Conservation (phyloP, 2,797 vertebrate genomes). For the Tympanoctomys barrerae region DNA sequence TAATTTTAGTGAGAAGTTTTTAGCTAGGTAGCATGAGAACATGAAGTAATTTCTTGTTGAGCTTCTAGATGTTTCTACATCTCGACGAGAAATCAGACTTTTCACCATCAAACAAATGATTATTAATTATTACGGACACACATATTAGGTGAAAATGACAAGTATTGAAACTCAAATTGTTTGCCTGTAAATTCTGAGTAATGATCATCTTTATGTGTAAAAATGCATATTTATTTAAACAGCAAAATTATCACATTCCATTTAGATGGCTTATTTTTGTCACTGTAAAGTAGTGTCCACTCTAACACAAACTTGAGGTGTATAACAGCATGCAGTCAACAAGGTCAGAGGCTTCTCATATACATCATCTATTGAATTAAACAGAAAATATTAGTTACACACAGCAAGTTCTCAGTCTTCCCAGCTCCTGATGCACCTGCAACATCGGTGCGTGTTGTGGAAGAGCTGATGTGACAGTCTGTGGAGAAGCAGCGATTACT, state of each 20-base stretch:
- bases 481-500: background rate
- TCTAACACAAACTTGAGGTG: background rate
- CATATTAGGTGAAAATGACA: background rate
- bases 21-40: background rate
- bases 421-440: background rate
- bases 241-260: background rate
- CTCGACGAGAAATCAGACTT: background rate
- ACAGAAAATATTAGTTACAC: background rate
- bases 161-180: background rate
- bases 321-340: background rate
- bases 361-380: slow-evolving; percentile 20
- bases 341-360: background rate
- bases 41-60: background rate
- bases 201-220: background rate
- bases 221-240: background rate
- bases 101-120: background rate
- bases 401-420: background rate
- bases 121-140: background rate
- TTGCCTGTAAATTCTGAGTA: background rate
- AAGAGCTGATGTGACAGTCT: background rate
- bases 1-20: background rate
- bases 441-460: background rate
- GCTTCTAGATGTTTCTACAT: slow-evolving; percentile 5
- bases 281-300: background rate
- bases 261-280: slow-evolving; percentile 23